Evolutionary conservation across 2,113 vertebrate genomes (phyloP), one percentile per base, ranked within the genome.

Genomic region (Laticauda laticaudata): DNA sequence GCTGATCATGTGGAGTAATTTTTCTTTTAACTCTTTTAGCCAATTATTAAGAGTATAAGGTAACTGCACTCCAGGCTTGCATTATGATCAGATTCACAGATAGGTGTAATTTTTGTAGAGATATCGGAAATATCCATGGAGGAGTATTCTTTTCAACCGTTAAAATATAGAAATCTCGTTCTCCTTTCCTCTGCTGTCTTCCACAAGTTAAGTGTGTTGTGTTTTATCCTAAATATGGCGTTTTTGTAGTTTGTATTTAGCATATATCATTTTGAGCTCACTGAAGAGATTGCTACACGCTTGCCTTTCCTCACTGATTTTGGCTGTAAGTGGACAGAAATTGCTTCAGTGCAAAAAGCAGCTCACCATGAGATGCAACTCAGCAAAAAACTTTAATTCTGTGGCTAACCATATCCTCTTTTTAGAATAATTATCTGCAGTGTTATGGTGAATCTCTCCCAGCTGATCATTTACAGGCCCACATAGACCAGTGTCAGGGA

Each of bases 401-500:
- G 55, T 86, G 87, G 64, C 29, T 89, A 39, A 61, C 29, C 55
- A 26, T 64, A 24, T 56, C 51, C 51, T 64, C 53, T 61, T 86
- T 92, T 90, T 64, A 86, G 64, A 86, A 53, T 55, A 59, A 55
- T 61, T 91, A 45, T 29, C 29, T 61, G n/a, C 18, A 69, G 48
- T 51, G 29, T 86, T 57, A 87, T 91, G 0, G 14, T 3, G 24
- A 81, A 94, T 95, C 94, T 93, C 90, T 95, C n/a, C 89, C 14
- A 81, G 9, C 91, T 86, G 94, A 87, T 43, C 93, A 55, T 91
- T 93, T 93, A 92, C 92, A 86, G 24, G 75, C 29, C 12, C n/a
- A 81, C 4, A 29, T 48, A 29, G 51, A 45, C 56, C 90, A 92
- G 88, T 86, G 20, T 55, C 39, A n/a, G 23, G 15, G 51, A 88